Percentiles rank a stretch among this genome's conserved stretches.
These are phyloP conservation scores for Pomacea canaliculata DNA, from an alignment of 2,888 invertebrate species.

Conservation along the genomic window DNA sequence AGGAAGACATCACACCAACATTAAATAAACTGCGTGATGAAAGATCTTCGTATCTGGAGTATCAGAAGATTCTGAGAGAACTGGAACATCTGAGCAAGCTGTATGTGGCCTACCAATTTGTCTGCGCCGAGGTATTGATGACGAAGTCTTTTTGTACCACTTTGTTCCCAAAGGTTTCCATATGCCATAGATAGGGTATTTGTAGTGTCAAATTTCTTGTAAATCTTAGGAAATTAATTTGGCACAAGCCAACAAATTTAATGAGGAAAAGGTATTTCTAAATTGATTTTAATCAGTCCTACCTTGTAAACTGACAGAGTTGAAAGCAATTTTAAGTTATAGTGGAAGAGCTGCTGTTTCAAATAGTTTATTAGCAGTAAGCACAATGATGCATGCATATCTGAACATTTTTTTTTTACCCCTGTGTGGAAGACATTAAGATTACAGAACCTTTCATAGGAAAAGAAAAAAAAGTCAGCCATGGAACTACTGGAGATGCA, in stretches of 20 bases:
- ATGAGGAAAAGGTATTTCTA: too few species aligned
- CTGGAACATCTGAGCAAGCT: conserved; percentile 84
- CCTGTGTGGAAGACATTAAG: too few species aligned
- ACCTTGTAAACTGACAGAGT: too few species aligned
- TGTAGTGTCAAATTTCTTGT: not conserved
- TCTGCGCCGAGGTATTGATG: conserved; percentile 71
- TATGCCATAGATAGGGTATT: not conserved
- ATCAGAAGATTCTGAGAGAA: conserved; percentile 86
- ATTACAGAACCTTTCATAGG: conserved; percentile 41
- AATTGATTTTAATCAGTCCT: too few species aligned
- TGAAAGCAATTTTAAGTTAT: too few species aligned
- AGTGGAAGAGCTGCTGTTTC: too few species aligned
- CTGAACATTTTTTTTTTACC: too few species aligned
- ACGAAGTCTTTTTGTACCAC: not conserved
- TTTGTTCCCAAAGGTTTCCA: not conserved
- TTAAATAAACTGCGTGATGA: conserved; percentile 88
- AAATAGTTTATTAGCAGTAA: too few species aligned
- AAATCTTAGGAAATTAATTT: not conserved
- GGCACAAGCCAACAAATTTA: too few species aligned
- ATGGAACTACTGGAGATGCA: conserved; percentile 75
- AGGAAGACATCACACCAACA: conserved; percentile 91
- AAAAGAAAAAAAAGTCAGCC: conserved; percentile 71
- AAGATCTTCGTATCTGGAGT: conserved; percentile 86
- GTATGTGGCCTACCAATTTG: conserved; percentile 81
- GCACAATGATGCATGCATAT: too few species aligned